Conservation (phyloP, 2,888 invertebrate genomes). For the Baronia brevicornis region DNA sequence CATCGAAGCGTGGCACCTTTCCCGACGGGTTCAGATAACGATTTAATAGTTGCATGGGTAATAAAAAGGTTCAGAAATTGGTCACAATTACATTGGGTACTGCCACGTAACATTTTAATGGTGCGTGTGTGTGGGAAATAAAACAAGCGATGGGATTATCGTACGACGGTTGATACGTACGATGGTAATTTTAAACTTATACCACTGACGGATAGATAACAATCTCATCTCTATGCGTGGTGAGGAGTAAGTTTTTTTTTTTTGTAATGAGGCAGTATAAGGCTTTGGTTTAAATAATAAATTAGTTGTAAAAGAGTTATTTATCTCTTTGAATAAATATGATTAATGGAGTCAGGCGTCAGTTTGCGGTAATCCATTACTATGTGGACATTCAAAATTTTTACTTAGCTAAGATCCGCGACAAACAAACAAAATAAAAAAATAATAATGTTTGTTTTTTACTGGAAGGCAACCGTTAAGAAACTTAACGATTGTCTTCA, state of each 20-base stretch:
- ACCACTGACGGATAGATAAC: constrained; percentile 7
- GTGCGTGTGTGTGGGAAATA: constrained; percentile 57
- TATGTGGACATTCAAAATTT: too few species aligned
- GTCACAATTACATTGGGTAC: constrained; percentile 65
- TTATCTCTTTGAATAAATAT: too few species aligned
- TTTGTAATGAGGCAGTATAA: too few species aligned
- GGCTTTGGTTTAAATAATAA: too few species aligned
- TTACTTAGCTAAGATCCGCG: too few species aligned
- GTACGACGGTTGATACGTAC: constrained; percentile 7
- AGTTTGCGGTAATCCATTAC: too few species aligned
- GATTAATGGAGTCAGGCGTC: too few species aligned
- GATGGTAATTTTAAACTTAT: constrained; percentile 14
- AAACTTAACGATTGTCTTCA: too few species aligned
- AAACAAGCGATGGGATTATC: constrained; percentile 8
- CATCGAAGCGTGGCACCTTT: constrained; percentile 30
- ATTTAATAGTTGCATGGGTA: constrained; percentile 63
- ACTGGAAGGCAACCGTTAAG: too few species aligned
- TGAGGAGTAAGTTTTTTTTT: constrained; percentile 2
- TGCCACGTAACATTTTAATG: constrained; percentile 68
- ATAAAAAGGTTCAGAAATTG: constrained; percentile 67
- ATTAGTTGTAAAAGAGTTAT: too few species aligned
- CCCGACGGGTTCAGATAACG: constrained; percentile 48
- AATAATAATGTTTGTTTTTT: too few species aligned
- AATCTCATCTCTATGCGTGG: constrained; percentile 4
- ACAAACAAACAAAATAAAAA: too few species aligned